Evolutionary conservation across 92 coral and sea anemone species (phyloP), one percentile per base, ranked within the genome.

Genomic region (Phenganax subtilis): DNA sequence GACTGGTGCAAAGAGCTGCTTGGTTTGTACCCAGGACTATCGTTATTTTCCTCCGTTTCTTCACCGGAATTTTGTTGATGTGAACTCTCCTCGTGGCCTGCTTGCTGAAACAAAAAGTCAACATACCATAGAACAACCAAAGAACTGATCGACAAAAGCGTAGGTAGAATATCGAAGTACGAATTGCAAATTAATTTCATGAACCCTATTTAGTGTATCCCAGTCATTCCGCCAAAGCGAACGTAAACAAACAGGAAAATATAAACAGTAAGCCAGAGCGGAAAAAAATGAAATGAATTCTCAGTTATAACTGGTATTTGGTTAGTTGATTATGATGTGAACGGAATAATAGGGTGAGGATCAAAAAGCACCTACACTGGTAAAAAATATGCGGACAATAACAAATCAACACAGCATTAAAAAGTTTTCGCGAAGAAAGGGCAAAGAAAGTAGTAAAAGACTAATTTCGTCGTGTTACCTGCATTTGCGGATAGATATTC

Each of bases 1-100:
- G 82, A 28, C 65, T 88, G 89, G 72, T 82, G 87, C 12, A 70
- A 65, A 20, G 89, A 57, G 9, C 75, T 80, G n/a, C 76, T 80
- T 59, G 75, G 84, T 66, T 70, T 67, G 37, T 75, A 79, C 25
- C 74, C 83, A 79, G 83, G 83, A 57, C 74, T 75, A 75, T 59
- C 80, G 29, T 29, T 51, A 37, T 61, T 64, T 44, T 79, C 83
- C 52, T 62, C 29, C 3, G 72, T 67, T 51, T 79, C 83, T 56
- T 79, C 83, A 51, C 61, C 20, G 11, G 62, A 62, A 79, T 25
- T 79, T 55, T 76, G 81, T 75, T 47, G 81, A 62, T 78, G 83
- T 79, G 63, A 73, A 64, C 27, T 79, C 25, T 79, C 83, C 8
- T 79, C 83, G 11, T 62, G 73, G 16, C 73, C 54, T 5, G 57